phyloP scores from a whole-genome alignment of 2,113 vertebrate genomes.

The Peromyscus polionotus region DNA sequence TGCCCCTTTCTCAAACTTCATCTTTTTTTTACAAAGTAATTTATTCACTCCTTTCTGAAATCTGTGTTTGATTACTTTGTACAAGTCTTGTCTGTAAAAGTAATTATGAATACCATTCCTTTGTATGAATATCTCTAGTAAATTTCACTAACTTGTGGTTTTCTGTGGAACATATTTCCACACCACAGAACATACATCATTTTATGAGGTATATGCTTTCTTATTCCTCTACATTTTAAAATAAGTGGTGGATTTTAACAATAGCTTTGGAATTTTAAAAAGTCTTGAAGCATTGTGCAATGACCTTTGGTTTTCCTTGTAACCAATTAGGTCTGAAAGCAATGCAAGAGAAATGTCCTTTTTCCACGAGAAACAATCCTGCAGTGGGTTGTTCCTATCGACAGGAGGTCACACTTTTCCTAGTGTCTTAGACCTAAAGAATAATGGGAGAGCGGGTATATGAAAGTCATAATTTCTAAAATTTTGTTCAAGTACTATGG shows the following conservation, averaged over 20 bases:
- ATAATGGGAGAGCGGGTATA: neutral
- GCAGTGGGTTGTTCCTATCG: slow-evolving; percentile 84
- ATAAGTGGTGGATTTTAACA: slow-evolving; percentile 38
- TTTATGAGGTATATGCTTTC: slow-evolving; percentile 31
- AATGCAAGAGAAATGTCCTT: slow-evolving; percentile 83
- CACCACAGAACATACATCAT: neutral
- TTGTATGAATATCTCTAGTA: slow-evolving; percentile 45
- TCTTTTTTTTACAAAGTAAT: slow-evolving; percentile 41
- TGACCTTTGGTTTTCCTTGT: slow-evolving; percentile 81
- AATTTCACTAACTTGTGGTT: slow-evolving; percentile 29
- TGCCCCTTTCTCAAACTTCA: slow-evolving; percentile 39
- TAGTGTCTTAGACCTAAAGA: neutral
- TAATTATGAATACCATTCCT: neutral
- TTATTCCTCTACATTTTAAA: slow-evolving; percentile 53
- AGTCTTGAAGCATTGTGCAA: slow-evolving; percentile 77
- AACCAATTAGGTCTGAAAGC: slow-evolving; percentile 79
- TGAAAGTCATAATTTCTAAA: slow-evolving; percentile 8
- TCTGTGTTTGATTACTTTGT: slow-evolving; percentile 33
- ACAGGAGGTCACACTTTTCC: slow-evolving; percentile 78
- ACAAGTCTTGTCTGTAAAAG: neutral
- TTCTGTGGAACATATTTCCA: slow-evolving; percentile 39
- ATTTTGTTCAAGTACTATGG: slow-evolving; percentile 7
- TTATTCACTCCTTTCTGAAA: slow-evolving; percentile 57
- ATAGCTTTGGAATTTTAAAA: slow-evolving; percentile 38
- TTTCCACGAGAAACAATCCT: slow-evolving; percentile 84